Evolutionary conservation across 2,888 invertebrate genomes (phyloP), one percentile per base, ranked within the genome.

Genomic region (Andrena minutula): DNA sequence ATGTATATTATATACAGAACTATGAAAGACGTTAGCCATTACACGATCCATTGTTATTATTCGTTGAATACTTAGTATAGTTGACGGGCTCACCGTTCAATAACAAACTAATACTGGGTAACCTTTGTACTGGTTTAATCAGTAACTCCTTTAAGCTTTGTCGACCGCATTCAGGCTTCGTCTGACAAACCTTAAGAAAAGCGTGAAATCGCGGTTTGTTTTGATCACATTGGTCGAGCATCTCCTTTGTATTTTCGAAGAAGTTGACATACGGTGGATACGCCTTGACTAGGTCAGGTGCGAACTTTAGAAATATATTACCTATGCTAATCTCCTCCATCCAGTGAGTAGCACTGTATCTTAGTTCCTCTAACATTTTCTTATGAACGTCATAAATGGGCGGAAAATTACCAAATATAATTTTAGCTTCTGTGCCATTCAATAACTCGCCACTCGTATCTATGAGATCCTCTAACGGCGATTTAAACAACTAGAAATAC

Each of bases 251-350:
- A 94, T 98, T 98, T 94, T 99, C 99, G 94, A 99, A 99, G 95
- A 98, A 99, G 95, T 99, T 99, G 74, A 99, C 97, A 95, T 99
- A 99, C 26, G 99, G 98, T 83, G 99, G 99, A 95, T 99, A 99
- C 0, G 98, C 98, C 94, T 98, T 98, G 88, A 97, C 96, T 93
- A 99, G 95, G 91, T 97, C 98, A 73, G 97, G 97, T 72, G 97
- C 97, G 95, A 98, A 97, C 93, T 97, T 97, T 72, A 98, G 95
- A 93, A 99, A 97, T 89, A 99, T 96, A 92, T 97, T 96, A 7
- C 99, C 99, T 92, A 98, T 97, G 90, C 96, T 96, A 89, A 96
- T 96, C 91, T 98, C 98, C 93, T 99, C 99, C 84, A 96, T 96
- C 98, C 99, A 99, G 93, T 97, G 96, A 84, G 96, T 95, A 76